Conservation (phyloP, 2,888 invertebrate genomes). For the Mesorhabditis sp. region DNA sequence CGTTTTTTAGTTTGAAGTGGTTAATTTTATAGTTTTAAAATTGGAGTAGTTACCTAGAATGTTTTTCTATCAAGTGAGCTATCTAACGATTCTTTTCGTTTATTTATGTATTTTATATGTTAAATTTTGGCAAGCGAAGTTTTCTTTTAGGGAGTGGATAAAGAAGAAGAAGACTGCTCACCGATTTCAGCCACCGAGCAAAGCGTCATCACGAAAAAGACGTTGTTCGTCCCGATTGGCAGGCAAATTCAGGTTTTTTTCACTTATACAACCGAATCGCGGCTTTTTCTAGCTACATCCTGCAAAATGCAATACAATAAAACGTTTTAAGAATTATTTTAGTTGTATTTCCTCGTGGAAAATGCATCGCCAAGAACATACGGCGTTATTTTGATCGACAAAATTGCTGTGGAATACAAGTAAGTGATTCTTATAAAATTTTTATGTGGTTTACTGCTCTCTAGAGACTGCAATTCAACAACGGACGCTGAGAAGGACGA, state of each 20-base stretch:
- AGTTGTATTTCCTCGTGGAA: conserved; percentile 1
- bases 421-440: not conserved
- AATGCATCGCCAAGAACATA: not conserved
- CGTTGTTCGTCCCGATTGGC: not conserved
- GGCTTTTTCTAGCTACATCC: too few species aligned
- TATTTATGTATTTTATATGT: too few species aligned
- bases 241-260: not conserved
- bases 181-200: not conserved
- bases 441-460: too few species aligned
- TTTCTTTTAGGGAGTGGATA: not conserved
- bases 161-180: not conserved
- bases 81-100: too few species aligned
- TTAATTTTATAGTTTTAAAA: too few species aligned
- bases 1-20: not conserved
- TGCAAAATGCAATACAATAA: too few species aligned
- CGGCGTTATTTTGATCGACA: not conserved
- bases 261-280: too few species aligned
- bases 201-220: not conserved
- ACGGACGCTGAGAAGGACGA: too few species aligned
- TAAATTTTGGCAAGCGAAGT: too few species aligned
- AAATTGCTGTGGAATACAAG: conserved; percentile 1
- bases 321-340: not conserved
- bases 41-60: too few species aligned
- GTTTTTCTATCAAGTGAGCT: too few species aligned
- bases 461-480: too few species aligned